Evolutionary conservation across 2,113 vertebrate species (phyloP).

Genomic region (Hymenochirus boettgeri): DNA sequence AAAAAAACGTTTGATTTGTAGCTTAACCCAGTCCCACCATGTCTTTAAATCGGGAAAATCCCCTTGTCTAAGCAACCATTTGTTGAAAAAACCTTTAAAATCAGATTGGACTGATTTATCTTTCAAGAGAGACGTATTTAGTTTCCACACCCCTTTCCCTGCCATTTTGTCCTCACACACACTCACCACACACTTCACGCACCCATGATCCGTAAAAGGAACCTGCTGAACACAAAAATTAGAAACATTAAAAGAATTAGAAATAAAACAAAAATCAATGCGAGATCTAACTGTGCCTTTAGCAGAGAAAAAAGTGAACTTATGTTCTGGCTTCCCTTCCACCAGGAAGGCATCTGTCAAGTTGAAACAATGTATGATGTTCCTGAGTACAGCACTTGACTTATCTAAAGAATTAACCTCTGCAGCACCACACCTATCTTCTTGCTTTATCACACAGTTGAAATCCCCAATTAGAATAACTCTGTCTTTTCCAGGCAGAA

Average conservation of each 20-base stretch:
- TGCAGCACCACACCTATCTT: background rate
- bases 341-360: background rate
- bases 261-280: background rate
- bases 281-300: background rate
- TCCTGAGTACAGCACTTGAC: background rate
- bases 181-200: background rate
- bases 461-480: no score
- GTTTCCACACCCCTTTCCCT: background rate
- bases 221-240: background rate
- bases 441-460: background rate
- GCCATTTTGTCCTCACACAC: no score
- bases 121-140: background rate
- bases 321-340: background rate
- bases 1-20: background rate
- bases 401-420: no score
- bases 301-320: background rate
- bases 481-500: no score
- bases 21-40: slow-evolving; percentile 7
- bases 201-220: background rate
- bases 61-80: background rate
- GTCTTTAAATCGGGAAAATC: background rate
- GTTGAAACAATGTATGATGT: background rate
- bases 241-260: no score
- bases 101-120: background rate
- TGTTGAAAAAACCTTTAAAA: background rate